These are phyloP conservation scores for Pelecanus crispus DNA, from an alignment of 2,113 vertebrate species.

Conservation along the genomic window DNA sequence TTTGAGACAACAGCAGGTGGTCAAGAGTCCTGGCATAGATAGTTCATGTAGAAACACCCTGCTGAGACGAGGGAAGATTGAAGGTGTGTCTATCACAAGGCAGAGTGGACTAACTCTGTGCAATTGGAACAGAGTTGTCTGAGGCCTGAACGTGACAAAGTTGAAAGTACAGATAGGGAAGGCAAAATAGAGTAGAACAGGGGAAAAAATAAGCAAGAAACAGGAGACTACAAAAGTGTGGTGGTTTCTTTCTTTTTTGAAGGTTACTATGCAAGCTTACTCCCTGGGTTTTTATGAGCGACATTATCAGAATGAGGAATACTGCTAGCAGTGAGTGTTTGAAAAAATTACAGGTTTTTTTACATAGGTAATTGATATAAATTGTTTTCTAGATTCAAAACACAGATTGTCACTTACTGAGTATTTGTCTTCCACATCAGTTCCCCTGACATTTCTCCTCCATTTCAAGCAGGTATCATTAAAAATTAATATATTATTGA, in stretches of 20 bases:
- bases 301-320: not conserved
- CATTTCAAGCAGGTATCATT: constrained; percentile 86
- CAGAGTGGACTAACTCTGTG: not conserved
- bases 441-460: constrained; percentile 69
- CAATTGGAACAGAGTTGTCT: not conserved
- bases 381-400: not conserved
- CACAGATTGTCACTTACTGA: constrained; percentile 56
- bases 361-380: not conserved
- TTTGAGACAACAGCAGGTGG: not conserved
- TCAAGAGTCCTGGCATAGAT: not conserved
- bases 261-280: not conserved
- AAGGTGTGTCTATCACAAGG: not conserved
- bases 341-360: not conserved
- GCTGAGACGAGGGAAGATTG: not conserved
- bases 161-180: not conserved
- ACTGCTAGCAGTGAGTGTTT: not conserved
- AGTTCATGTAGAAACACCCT: not conserved
- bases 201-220: not conserved
- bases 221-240: not conserved
- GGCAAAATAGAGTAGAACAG: not conserved
- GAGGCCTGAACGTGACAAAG: not conserved
- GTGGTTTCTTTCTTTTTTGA: not conserved
- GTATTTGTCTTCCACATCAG: constrained; percentile 68
- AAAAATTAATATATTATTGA: constrained; percentile 73
- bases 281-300: not conserved